These are phyloP conservation scores for Varecia variegata DNA, from an alignment of 2,797 vertebrate species.

Conservation along the genomic window DNA sequence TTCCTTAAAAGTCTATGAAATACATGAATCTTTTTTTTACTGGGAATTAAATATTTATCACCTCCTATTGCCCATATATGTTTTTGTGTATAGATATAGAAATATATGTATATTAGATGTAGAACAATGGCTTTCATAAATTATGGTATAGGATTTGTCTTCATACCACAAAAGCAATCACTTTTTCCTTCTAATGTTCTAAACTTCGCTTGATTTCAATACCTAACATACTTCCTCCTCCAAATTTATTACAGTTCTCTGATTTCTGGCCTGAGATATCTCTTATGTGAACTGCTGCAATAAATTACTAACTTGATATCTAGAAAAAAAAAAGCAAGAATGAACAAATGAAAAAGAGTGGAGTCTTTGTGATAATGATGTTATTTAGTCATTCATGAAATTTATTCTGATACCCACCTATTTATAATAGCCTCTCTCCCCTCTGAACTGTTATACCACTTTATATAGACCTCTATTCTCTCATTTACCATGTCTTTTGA, in stretches of 20 bases:
- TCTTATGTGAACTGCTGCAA: background rate
- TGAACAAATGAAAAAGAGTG: too few species aligned
- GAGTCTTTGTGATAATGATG: background rate
- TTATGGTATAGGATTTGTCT: background rate
- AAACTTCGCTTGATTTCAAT: background rate
- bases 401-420: background rate
- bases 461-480: background rate
- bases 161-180: background rate
- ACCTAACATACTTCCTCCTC: rapidly evolving
- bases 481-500: background rate
- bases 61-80: background rate
- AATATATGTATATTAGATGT: background rate
- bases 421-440: background rate
- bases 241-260: background rate
- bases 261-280: background rate
- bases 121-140: background rate
- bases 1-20: background rate
- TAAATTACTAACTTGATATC: background rate
- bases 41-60: background rate
- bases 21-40: background rate
- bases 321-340: too few species aligned
- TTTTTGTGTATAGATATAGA: background rate
- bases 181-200: background rate
- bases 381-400: background rate
- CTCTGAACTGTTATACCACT: background rate